These are phyloP conservation scores for Pelochelys cantorii DNA, from an alignment of 2,797 vertebrate genomes.

Conservation along the genomic window DNA sequence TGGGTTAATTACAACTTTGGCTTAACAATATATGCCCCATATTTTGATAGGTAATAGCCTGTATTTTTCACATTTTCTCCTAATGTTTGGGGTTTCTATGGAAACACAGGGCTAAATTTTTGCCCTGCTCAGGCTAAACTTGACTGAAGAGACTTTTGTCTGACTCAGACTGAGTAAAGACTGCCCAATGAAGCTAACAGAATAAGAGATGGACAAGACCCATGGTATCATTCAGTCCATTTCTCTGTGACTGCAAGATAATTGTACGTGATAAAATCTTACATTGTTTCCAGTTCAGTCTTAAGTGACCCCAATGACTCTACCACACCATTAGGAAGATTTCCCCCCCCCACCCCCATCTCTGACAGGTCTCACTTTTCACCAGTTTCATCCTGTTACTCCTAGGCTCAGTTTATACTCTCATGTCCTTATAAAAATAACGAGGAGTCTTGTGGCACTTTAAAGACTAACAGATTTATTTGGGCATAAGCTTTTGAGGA, in stretches of 20 bases:
- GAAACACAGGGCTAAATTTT: constrained; percentile 10
- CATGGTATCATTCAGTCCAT: not conserved
- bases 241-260: not conserved
- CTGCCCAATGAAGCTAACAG: not conserved
- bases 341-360: not conserved
- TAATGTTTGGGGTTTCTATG: not conserved
- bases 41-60: not conserved
- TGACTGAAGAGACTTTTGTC: constrained; percentile 12
- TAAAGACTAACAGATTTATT: too few species aligned
- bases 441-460: too few species aligned
- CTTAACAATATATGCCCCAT: not conserved
- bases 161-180: not conserved
- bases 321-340: not conserved
- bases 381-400: not conserved
- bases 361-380: not conserved
- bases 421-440: not conserved
- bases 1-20: not conserved
- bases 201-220: not conserved
- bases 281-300: not conserved
- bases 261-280: not conserved
- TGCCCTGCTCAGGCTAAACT: not conserved
- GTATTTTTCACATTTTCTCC: constrained; percentile 30
- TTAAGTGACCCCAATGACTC: not conserved
- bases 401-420: not conserved
- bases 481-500: too few species aligned